Evolutionary conservation across 2,113 vertebrate species (phyloP), one percentile per base, ranked within the genome.

Genomic region (Polypterus senegalus): DNA sequence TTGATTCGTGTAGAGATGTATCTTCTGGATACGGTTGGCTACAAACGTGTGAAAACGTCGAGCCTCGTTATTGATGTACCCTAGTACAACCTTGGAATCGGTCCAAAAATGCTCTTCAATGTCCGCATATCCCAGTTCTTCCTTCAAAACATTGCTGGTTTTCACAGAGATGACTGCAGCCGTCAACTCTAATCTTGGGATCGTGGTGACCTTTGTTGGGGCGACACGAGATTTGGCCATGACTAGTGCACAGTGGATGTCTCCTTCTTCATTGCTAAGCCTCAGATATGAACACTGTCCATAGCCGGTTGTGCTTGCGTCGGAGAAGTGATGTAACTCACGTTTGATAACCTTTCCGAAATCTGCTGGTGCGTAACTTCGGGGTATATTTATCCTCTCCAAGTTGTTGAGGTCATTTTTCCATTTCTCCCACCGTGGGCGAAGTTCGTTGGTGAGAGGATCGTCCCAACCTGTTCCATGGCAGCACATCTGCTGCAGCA

Each of bases 211-310:
- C 58, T 67, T 67, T 1, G 53, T 63, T 46, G 61, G 61, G 4
- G 61, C 55, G 51, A 67, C 61, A 49, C 66, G 63, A 46, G 66
- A 47, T 27, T 67, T 64, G 7, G 61, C 66, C 62, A 67, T 67
- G 57, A 67, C 58, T 47, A 64, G 53, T 9, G 57, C 9, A 46
- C 61, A 67, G 48, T 67, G 52, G 49, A 63, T 58, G 53, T 63
- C 61, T 60, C 60, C 60, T 51, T 59, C 57, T 49, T 51, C 58
- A 9, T 47, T 54, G 8, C 61, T 49, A 59, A 48, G n/a, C 11
- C 65, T 63, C 49, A 66, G 65, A 49, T 66, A 66, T 49, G 65
- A 62, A 54, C 65, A 66, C 46, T 53, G 49, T 53, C 65, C 65
- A 58, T 66, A 66, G 49, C 65, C 65, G 27, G 65, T 58, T 11